Evolutionary conservation across 2,113 vertebrate genomes (phyloP).

Genomic region (Recurvirostra avosetta): DNA sequence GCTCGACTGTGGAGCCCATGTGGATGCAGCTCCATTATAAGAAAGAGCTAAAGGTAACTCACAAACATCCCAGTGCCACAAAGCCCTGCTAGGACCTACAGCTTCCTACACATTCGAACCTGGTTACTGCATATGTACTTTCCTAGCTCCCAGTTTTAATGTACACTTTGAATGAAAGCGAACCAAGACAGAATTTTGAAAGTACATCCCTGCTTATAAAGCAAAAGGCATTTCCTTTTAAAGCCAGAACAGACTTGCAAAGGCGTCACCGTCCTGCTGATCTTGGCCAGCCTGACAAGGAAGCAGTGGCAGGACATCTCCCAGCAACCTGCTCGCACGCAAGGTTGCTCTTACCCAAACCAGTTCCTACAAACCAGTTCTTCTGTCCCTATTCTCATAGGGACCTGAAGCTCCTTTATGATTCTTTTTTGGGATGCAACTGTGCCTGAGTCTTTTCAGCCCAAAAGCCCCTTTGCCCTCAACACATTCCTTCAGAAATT

Average conservation of each 20-base stretch:
- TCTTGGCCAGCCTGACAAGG: not conserved
- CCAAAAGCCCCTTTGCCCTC: not conserved
- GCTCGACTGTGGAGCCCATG: not conserved
- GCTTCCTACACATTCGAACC: not conserved
- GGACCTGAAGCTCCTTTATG: not conserved
- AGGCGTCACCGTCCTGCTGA: not conserved
- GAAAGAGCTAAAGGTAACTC: not conserved
- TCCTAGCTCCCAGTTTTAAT: not conserved
- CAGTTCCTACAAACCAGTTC: not conserved
- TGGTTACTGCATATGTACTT: not conserved
- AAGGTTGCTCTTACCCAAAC: not conserved
- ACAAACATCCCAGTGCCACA: not conserved
- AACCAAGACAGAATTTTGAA: rapidly evolving
- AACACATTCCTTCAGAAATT: not conserved
- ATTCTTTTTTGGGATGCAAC: not conserved
- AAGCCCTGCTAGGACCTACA: not conserved
- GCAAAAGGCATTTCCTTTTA: not conserved
- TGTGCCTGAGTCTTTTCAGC: not conserved
- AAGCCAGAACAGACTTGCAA: not conserved
- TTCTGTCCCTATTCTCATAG: not conserved
- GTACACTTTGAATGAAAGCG: not conserved
- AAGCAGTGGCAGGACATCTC: not conserved
- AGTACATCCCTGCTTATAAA: not conserved
- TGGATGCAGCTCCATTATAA: not conserved
- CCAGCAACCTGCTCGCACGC: not conserved